These are phyloP conservation scores for Tipula confusa DNA, from an alignment of 2,888 invertebrate genomes.

Conservation along the genomic window DNA sequence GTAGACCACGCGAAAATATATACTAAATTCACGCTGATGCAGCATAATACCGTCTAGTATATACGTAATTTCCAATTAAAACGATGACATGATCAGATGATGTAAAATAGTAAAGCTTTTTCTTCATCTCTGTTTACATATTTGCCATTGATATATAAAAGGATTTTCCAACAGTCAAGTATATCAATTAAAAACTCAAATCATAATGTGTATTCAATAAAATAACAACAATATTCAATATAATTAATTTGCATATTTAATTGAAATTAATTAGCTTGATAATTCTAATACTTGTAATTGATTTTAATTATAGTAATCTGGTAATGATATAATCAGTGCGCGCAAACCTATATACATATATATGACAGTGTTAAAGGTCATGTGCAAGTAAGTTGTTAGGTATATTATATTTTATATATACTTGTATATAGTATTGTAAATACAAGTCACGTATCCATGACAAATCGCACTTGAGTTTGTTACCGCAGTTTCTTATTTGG, in stretches of 20 bases:
- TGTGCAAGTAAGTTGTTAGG: neutral
- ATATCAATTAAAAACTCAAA: neutral
- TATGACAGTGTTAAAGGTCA: neutral
- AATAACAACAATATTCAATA: neutral
- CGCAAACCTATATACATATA: too few relatives aligned
- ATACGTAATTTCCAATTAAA: neutral
- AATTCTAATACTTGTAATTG: conserved; percentile 1
- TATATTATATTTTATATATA: too few relatives aligned
- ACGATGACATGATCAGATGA: neutral
- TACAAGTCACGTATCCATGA: too few relatives aligned
- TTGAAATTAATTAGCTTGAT: conserved; percentile 3
- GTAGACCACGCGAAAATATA: too few relatives aligned
- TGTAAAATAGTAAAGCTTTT: too few relatives aligned
- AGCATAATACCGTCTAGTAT: neutral
- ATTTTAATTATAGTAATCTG: neutral
- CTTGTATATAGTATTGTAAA: too few relatives aligned
- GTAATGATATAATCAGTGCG: neutral
- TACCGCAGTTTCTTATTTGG: neutral
- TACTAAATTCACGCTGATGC: neutral
- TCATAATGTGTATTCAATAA: neutral
- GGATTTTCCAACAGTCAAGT: neutral
- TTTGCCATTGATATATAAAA: neutral
- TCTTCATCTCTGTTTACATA: neutral
- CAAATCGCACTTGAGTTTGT: neutral
- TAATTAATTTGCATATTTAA: conserved; percentile 3